Percentiles rank a stretch among this genome's conserved stretches.
Evolutionary conservation across 2,888 invertebrate species (phyloP).

Genomic region (Melipona bicolor): DNA sequence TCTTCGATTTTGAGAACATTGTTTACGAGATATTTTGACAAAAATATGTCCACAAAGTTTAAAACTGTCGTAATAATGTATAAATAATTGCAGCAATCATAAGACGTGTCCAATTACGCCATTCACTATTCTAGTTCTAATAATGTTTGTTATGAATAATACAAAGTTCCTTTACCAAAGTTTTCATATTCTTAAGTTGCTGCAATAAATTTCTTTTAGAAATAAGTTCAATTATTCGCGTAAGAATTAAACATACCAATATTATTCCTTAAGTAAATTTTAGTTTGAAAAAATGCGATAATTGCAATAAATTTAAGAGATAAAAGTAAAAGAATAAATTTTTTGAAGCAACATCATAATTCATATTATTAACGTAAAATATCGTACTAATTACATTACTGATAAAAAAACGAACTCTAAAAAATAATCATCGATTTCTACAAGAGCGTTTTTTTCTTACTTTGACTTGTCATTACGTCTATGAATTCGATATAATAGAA

Average conservation of each 20-base stretch:
- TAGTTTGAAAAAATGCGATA: constrained; percentile 17
- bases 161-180: constrained; percentile 65
- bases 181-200: constrained; percentile 41
- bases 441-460: constrained; percentile 14
- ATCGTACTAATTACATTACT: constrained; percentile 19
- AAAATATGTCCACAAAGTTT: constrained; percentile 4
- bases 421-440: constrained; percentile 32
- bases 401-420: constrained; percentile 14
- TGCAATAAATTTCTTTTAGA: constrained; percentile 34
- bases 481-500: constrained; percentile 47
- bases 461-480: constrained; percentile 42
- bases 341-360: constrained; percentile 8
- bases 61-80: constrained; percentile 31
- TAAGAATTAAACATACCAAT: constrained; percentile 10
- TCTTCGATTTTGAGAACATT: constrained; percentile 17
- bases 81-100: constrained; percentile 39
- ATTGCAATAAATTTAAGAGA: constrained; percentile 3
- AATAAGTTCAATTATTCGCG: constrained; percentile 30
- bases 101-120: constrained; percentile 29
- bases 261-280: not conserved
- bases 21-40: constrained; percentile 27
- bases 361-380: constrained; percentile 22
- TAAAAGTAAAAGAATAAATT: constrained; percentile 13
- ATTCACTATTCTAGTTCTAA: constrained; percentile 46
- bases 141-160: constrained; percentile 44